Conservation (phyloP, 2,797 vertebrate genomes). For the Podargus strigoides region DNA sequence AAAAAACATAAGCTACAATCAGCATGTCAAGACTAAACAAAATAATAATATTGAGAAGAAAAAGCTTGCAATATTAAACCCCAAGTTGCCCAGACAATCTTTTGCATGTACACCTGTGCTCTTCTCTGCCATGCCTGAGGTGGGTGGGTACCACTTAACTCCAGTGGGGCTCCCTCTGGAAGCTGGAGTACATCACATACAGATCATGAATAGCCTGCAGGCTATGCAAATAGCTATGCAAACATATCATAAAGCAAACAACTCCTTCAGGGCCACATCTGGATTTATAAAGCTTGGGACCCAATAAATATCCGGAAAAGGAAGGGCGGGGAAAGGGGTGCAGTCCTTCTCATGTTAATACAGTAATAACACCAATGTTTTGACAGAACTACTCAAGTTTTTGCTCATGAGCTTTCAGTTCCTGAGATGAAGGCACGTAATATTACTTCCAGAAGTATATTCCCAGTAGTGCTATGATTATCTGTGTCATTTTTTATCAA, state of each 20-base stretch:
- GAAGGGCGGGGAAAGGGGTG: background rate
- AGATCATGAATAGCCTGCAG: background rate
- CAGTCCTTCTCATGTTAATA: background rate
- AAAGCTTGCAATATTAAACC: background rate
- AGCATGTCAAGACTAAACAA: background rate
- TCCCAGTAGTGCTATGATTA: background rate
- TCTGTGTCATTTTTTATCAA: background rate
- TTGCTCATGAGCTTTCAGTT: background rate
- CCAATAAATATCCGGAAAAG: conserved; percentile 17
- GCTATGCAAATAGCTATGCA: background rate
- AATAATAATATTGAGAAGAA: background rate
- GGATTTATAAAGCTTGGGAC: background rate
- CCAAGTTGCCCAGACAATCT: background rate
- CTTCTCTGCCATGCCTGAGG: background rate
- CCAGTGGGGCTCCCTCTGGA: background rate
- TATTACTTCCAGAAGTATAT: background rate
- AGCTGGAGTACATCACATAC: fast-evolving
- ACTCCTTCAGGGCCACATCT: background rate
- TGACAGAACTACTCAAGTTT: background rate
- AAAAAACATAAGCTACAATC: background rate
- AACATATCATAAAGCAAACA: background rate
- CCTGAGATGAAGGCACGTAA: background rate
- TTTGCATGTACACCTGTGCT: background rate
- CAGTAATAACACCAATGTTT: background rate
- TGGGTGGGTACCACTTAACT: background rate